Evolutionary conservation across 2,888 invertebrate species (phyloP).

Genomic region (Caenorhabditis becei): DNA sequence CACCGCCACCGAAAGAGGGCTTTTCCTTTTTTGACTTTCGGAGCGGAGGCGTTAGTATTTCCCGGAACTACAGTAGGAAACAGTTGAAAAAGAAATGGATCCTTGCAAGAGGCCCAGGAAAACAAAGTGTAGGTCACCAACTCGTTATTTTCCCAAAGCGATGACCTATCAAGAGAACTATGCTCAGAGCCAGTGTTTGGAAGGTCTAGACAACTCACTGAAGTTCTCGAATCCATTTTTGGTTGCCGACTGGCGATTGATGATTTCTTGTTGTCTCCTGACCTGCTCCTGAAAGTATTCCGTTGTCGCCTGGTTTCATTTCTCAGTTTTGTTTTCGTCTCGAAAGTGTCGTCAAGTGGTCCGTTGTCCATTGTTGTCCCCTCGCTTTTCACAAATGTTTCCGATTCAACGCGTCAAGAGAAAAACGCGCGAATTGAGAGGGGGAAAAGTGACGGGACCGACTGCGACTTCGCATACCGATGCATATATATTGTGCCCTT

Average conservation of each 20-base stretch:
- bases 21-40: too few species aligned
- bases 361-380: not conserved
- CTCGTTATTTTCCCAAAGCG: too few species aligned
- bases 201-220: too few species aligned
- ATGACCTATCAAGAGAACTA: too few species aligned
- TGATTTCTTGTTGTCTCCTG: slow-evolving; percentile 73
- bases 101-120: too few species aligned
- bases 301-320: not conserved
- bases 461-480: not conserved
- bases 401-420: slow-evolving; percentile 37
- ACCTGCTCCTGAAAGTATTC: slow-evolving; percentile 74
- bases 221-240: slow-evolving; percentile 78
- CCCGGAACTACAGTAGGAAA: too few species aligned
- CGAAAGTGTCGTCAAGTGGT: not conserved
- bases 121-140: too few species aligned
- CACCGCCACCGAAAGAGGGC: too few species aligned
- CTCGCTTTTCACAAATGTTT: slow-evolving; percentile 18
- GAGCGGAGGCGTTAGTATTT: too few species aligned
- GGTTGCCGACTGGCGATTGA: slow-evolving; percentile 69
- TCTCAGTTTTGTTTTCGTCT: not conserved
- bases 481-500: not conserved
- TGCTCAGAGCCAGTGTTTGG: too few species aligned
- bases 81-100: too few species aligned
- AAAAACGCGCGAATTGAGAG: not conserved
- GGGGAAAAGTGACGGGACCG: slow-evolving; percentile 6